Base-by-base conservation (phyloP, 2,888 invertebrate species). In the Timema podura region DNA sequence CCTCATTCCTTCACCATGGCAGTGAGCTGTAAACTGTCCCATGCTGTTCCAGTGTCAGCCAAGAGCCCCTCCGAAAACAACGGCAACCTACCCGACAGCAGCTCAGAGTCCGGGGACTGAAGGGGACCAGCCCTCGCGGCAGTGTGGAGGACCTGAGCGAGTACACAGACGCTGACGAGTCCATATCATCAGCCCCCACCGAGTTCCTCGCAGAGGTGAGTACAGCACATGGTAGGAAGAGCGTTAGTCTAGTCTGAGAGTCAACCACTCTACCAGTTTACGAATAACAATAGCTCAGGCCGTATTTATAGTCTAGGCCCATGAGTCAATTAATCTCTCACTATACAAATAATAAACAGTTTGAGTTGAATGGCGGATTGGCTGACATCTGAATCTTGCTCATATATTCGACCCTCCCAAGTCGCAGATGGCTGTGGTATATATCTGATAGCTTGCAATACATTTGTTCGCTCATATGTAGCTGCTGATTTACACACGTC, bases 171-270 rank as follows among this genome's bases (percentile, higher is more conserved):
- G 89, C 89, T 67, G 89, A 89, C 79, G 90, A 91, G 78, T 86
- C 89, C 76, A 86, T 87, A 77, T 70, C 71, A 6, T 90, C 90
- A 73, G 91, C 91, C 51, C 91, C 91, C 65, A 90, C 90, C 73
- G 91, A 91, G 80, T 88, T 89, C 80, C 83, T 91, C 59, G 90
- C 91, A 65, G 91, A 91, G 87, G 91, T 90, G 78, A 80, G 70
- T 59, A 30, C 45, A 13, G 30, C 30, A 30, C 2, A 30, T 3
- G 30, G 30, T 30, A 30, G 30, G 30, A 30, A 30, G 30, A 3
- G 30, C 6, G 15, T 10, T 6, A 30, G 30, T 30, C 1, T 30
- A 30, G 30, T 30, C 30, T 30, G 30, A 30, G 30, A 30, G 30
- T 30, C 30, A 30, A 30, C 30, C 30, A 30, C 30, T 30, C 30